These are phyloP conservation scores for Zosterops hypoxanthus DNA, from an alignment of 2,113 vertebrate species.

Conservation along the genomic window DNA sequence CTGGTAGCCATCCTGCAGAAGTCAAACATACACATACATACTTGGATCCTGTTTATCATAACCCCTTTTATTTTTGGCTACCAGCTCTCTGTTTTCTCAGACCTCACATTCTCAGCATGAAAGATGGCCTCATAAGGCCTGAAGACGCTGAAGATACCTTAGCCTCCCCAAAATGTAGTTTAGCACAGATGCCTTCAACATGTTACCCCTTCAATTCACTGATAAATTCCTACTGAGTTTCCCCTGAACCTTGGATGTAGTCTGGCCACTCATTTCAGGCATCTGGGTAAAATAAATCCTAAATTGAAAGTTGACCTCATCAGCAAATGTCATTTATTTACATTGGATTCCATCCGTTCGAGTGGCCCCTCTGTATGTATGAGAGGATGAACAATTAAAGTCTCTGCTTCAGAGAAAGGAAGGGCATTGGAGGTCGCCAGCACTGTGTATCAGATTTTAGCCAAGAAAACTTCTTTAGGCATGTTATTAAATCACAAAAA, in stretches of 20 bases:
- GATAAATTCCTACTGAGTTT: neutral
- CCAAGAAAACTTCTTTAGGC: slow-evolving; percentile 50
- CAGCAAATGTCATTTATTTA: slow-evolving; percentile 58
- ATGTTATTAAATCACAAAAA: slow-evolving; percentile 59
- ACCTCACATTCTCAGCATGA: neutral
- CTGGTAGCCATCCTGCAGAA: neutral
- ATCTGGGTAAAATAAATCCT: slow-evolving; percentile 45
- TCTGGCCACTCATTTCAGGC: slow-evolving; percentile 27
- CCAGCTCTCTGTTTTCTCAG: neutral
- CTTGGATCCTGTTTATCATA: neutral
- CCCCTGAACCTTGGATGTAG: neutral
- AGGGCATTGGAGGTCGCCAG: slow-evolving; percentile 38
- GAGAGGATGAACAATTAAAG: slow-evolving; percentile 9
- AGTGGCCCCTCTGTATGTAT: neutral
- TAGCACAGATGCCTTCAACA: neutral
- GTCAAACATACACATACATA: neutral
- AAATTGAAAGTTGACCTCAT: slow-evolving; percentile 42
- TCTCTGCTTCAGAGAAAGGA: slow-evolving; percentile 33
- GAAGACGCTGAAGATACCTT: neutral
- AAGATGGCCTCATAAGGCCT: neutral
- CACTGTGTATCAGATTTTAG: slow-evolving; percentile 14
- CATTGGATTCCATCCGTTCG: slow-evolving; percentile 30
- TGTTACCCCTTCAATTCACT: neutral
- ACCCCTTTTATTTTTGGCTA: neutral
- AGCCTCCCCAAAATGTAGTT: neutral